Conservation (phyloP, 2,113 vertebrate species). For the Circaetus cinerascens region DNA sequence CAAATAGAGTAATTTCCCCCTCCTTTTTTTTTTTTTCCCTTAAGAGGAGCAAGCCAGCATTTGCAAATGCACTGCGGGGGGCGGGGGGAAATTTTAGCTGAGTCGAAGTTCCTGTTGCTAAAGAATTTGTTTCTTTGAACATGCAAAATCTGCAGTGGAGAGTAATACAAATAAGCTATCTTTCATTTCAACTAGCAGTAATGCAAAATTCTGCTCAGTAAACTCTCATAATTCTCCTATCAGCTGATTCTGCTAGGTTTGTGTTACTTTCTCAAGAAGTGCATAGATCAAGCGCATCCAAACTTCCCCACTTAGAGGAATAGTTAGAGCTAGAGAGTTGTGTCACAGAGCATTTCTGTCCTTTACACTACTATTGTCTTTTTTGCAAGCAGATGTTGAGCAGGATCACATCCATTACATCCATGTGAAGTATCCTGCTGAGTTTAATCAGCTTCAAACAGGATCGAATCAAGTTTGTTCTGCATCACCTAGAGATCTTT, state of each 20-base stretch:
- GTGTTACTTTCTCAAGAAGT: background rate
- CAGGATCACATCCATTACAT: background rate
- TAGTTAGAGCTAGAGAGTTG: background rate
- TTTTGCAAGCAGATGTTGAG: background rate
- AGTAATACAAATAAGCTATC: background rate
- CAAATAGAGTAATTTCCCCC: background rate
- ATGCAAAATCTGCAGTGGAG: background rate
- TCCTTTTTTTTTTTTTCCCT: background rate
- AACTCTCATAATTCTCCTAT: background rate
- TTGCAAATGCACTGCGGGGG: background rate
- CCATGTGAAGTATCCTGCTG: background rate
- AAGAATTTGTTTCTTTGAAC: constrained; percentile 32
- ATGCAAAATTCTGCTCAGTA: background rate
- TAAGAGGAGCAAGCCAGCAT: background rate
- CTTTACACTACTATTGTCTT: background rate
- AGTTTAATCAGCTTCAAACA: constrained; percentile 19
- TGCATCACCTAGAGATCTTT: background rate
- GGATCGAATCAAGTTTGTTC: background rate
- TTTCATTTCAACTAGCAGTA: background rate
- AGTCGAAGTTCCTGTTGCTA: constrained; percentile 19
- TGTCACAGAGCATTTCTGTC: background rate
- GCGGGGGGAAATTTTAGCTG: background rate
- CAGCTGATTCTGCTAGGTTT: background rate
- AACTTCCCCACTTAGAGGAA: background rate
- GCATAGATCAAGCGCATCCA: background rate